Base-by-base conservation (phyloP, 2,113 vertebrate species). In the Cariama cristata region DNA sequence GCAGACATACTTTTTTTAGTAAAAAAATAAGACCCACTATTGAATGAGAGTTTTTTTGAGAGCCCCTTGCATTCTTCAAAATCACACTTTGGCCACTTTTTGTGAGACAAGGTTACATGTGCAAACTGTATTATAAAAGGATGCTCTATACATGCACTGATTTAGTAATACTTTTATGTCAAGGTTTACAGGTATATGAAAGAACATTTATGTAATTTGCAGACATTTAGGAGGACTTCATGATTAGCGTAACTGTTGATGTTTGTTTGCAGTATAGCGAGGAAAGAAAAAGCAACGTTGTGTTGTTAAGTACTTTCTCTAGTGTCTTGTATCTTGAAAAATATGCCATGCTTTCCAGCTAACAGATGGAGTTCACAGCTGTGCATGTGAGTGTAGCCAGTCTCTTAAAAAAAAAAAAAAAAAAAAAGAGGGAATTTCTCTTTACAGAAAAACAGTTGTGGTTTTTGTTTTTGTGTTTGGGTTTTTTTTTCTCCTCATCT, bases 311-410 rank as follows among this genome's bases (percentile, higher is more conserved):
- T 90, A 86, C 44, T 69, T 94, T 76, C 59, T 84, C 62, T 81
- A 90, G 87, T 94, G 87, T 83, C 75, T 97, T 95, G 58, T 58
- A 92, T 92, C 79, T 93, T 67, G 21, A 87, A 93, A 96, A 94
- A 92, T 88, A 63, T 81, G 49, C 38, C 17, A 14, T 93, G 66
- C 32, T 19, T 97, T 80, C 93, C 53, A 81, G 84, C 80, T 88
- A 95, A 79, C 96, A 97, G 96, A 93, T 96, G 95, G 94, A 96
- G 79, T 89, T 87, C 90, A 90, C 96, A 97, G 93, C 94, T 97
- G 93, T 96, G 88, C 49, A 33, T 93, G 62, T 66, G 28, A 72
- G 14, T 53, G 52, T 82, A 95, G 50, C 45, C 58, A 87, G 81
- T 84, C 75, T 92, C 23, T 58, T 55, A 15, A 73, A 26, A 45